A percentile compares a stretch with the other conserved stretches of the same genome.
phyloP scores from a whole-genome alignment of 2,113 vertebrate genomes.

The Hippocampus zosterae region DNA sequence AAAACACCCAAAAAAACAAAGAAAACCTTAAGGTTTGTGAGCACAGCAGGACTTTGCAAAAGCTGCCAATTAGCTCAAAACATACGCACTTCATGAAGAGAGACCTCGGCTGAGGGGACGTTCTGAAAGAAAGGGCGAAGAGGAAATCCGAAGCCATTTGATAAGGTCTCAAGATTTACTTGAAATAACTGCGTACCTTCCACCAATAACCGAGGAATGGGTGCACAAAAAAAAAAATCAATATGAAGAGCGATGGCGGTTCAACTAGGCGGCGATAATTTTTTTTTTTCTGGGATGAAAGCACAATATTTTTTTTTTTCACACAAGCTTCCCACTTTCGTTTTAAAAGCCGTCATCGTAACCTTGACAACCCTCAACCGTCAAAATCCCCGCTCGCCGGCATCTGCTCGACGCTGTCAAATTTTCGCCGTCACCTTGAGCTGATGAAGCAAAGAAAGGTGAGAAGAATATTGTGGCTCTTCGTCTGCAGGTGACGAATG shows the following conservation, averaged over 20 bases:
- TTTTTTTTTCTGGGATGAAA: background rate
- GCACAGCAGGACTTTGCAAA: background rate
- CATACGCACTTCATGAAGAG: background rate
- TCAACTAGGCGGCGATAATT: too few relatives aligned
- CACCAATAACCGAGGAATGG: too few relatives aligned
- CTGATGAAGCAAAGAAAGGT: slow-evolving; percentile 19
- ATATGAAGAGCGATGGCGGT: too few relatives aligned
- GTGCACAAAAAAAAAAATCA: background rate
- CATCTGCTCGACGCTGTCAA: slow-evolving; percentile 6
- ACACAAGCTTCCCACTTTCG: slow-evolving; percentile 1
- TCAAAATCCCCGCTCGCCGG: background rate
- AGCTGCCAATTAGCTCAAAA: background rate
- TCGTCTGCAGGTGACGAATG: slow-evolving; percentile 34
- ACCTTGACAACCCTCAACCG: slow-evolving; percentile 14
- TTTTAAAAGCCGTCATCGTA: slow-evolving; percentile 7
- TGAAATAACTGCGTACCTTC: background rate
- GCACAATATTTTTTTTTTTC: background rate
- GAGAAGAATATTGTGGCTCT: slow-evolving; percentile 6
- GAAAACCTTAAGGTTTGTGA: background rate
- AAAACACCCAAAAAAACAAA: background rate
- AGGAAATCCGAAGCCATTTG: background rate
- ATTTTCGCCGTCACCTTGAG: background rate
- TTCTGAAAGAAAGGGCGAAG: background rate
- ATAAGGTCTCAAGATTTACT: background rate
- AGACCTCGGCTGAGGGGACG: too few relatives aligned